Base-by-base conservation (phyloP, 2,888 invertebrate genomes). In the Polymixis lichenea region DNA sequence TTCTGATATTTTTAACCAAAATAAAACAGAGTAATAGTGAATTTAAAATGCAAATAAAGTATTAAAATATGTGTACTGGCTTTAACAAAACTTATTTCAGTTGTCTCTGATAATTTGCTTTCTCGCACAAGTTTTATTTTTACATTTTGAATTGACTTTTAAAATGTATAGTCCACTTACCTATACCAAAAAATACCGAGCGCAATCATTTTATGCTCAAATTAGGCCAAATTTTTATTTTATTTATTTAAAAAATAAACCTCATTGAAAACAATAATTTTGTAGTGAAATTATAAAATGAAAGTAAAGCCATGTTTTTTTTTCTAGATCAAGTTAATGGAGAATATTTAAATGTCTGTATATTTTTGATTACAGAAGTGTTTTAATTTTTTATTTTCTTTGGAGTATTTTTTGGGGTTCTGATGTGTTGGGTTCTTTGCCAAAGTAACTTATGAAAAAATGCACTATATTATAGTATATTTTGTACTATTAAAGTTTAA, bases 311-410 rank as follows among this genome's bases (percentile, higher is more conserved):
- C 75, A 71, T 82, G 78, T 79, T 38, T 38, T 83, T 83, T 67
- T 87, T 82, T 85, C 77, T 84, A 75, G 83, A 72, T 83, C 78
- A 81, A 82, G 79, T 69, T 78, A 65, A 83, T 77, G 68, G 49
- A 51, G 56, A 70, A 79, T 83, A 82, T 81, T 86, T 90, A 92
- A 92, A 89, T 94, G 13, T 95, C 92, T 95, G 94, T 95, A 95
- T 95, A 95, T 95, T 95, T 95, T 95, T 95, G 94, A 93, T 90
- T 93, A 89, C 92, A 91, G 91, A 92, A 90, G 90, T 88, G 38
- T 90, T 89, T 81, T 79, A 85, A 82, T 87, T 87, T 89, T 73
- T 76, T 82, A 32, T 88, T 85, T 85, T 19, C 79, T 80, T 84
- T 76, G 80, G 84, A 85, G 66, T 84, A 85, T 85, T 86, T 89